A percentile compares a stretch with the other conserved stretches of the same genome.
Evolutionary conservation across 1,140 invertebrate species (phyloP).

Genomic region (Plectrocnemia conspersa): DNA sequence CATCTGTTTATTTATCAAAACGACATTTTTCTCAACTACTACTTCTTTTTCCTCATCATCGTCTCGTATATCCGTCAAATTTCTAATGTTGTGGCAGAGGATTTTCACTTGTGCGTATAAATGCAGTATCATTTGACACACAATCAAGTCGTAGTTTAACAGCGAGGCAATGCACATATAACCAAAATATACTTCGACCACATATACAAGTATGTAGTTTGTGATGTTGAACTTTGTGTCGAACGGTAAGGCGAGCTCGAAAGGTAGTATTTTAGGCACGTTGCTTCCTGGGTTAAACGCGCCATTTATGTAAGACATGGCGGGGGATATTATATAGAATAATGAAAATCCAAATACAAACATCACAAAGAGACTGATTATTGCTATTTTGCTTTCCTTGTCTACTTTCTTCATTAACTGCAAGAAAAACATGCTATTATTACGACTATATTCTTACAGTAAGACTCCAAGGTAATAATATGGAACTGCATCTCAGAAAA

Average conservation of each 20-base stretch:
- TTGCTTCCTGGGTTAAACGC: constrained; percentile 1
- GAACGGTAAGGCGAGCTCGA: constrained; percentile 14
- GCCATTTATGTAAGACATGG: constrained; percentile 1
- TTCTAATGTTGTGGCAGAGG: background rate
- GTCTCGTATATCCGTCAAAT: background rate
- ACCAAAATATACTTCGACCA: too few relatives aligned
- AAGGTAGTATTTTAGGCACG: constrained; percentile 8
- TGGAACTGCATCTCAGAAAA: too few relatives aligned
- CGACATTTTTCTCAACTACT: background rate
- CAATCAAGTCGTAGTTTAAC: constrained; percentile 9
- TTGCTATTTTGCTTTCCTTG: background rate
- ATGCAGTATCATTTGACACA: constrained; percentile 9
- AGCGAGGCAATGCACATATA: constrained; percentile 14
- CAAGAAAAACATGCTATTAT: too few relatives aligned
- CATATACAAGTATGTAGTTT: constrained; percentile 5
- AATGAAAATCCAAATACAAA: background rate
- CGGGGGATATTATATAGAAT: constrained; percentile 4
- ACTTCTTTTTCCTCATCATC: background rate
- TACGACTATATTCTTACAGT: too few relatives aligned
- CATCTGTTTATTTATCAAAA: background rate
- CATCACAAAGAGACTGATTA: background rate
- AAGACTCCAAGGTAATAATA: too few relatives aligned
- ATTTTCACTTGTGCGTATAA: constrained; percentile 11
- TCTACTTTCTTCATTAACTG: background rate
- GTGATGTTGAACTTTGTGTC: constrained; percentile 11